These are phyloP conservation scores for Carettochelys insculpta DNA, from an alignment of 2,113 vertebrate genomes.

Conservation along the genomic window DNA sequence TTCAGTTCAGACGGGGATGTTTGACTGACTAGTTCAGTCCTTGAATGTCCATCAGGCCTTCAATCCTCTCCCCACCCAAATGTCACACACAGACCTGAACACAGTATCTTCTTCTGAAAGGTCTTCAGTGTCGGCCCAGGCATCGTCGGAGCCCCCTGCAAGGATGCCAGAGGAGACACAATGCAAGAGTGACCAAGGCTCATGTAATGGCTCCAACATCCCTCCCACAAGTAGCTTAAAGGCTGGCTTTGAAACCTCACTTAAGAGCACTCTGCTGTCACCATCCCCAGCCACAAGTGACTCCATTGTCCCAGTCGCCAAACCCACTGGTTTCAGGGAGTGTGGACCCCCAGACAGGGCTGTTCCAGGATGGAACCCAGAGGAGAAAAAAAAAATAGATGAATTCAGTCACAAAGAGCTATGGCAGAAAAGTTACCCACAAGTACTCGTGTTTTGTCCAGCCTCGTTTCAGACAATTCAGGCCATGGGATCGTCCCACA, in stretches of 20 bases:
- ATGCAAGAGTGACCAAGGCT: neutral
- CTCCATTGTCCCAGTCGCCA: neutral
- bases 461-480: neutral
- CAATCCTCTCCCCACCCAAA: neutral
- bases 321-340: neutral
- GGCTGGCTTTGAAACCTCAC: neutral
- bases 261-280: fast-evolving
- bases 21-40: too few relatives aligned
- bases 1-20: neutral
- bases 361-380: neutral
- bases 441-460: neutral
- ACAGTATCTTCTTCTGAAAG: slow-evolving; percentile 88
- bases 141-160: slow-evolving; percentile 91
- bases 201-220: neutral
- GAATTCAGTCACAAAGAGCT: neutral
- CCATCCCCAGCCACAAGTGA: neutral
- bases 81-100: slow-evolving; percentile 80
- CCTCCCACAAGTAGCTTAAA: neutral
- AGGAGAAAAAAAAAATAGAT: neutral
- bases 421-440: neutral
- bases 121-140: slow-evolving; percentile 88
- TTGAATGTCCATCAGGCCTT: too few relatives aligned
- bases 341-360: neutral
- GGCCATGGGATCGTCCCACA: neutral
- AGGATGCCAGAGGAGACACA: neutral